Evolutionary conservation across 1,140 invertebrate genomes (phyloP), one percentile per base, ranked within the genome.

Genomic region (Lysiphlebus fabarum): DNA sequence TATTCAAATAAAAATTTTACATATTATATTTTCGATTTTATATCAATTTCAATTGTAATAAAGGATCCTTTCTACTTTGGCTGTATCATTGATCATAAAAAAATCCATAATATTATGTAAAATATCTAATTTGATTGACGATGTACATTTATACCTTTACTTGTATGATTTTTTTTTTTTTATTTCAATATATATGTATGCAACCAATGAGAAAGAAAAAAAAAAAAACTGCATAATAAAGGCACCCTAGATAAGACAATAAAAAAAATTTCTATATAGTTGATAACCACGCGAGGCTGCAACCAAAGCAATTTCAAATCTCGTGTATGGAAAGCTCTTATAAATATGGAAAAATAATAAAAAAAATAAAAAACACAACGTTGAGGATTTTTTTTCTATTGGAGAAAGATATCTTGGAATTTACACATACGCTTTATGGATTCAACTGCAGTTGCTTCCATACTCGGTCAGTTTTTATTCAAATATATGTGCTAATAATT

Each of bases 401-500:
- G 17, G 4, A 26, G 17, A 26, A 26, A 26, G 17, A 26, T 26
- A 26, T 26, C 17, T 26, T 1, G 17, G 17, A 1, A 26, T 26
- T 26, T 26, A 26, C 34, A 42, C 53, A 11, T 38, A 6, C 8
- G 47, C 54, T 7, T 38, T 7, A 14, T 9, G 36, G 6, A n/a
- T 36, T 51, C 41, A 37, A 53, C 11, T 48, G 11, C 40, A 40
- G 42, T 56, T 58, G 43, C 47, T 51, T 14, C 49, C 43, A 43
- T 63, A 42, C 63, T 56, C 63, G 68, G 69, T 70, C 72, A 72
- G 70, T 73, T 65, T 64, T 26, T 26, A 26, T 26, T 72, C 70
- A 72, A 74, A 74, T 74, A 71, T 73, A 73, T 70, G 72, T 73
- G 71, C 72, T 74, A 74, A 74, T 73, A 74, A 74, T 67, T 73